Evolutionary conservation across 2,888 invertebrate species (phyloP), one percentile per base, ranked within the genome.

Genomic region (Myopa tessellatipennis): DNA sequence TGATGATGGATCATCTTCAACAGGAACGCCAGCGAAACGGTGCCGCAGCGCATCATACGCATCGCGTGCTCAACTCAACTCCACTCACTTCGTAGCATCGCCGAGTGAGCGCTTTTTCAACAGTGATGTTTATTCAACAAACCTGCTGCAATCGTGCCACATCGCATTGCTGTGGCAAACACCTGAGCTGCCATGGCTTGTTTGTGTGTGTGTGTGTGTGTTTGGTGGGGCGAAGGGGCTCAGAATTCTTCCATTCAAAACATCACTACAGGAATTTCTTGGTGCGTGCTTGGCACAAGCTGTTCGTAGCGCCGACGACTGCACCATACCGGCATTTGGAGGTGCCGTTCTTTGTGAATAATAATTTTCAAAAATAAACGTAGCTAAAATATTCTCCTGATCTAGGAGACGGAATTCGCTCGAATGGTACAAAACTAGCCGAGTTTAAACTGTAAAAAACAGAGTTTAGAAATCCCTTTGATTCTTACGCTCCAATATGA

Each of bases 261-360:
- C 87, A 87, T 85, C 85, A 84, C 83, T 83, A 81, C 82, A 87
- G 26, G 87, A 87, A 87, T 87, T 87, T 84, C 83, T 85, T 87
- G 87, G 87, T 87, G 87, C 87, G 87, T 87, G 87, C 87, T 86
- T 84, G 86, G 87, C 87, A 87, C 87, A 87, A 84, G 87, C 85
- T 86, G 83, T 61, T 45, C 81, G 61, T 40, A n/a, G 36, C 26
- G 10, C 52, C 50, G 69, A 67, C 67, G 67, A 40, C 40, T 34
- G 34, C 14, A 14, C 6, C 34, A 10, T 5, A 36, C 8, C n/a
- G 14, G 8, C 1, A 4, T 10, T 12, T 34, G 38, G 55, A 36
- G 70, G 7, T 70, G 70, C 52, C 52, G 52, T 58, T 58, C 18
- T 12, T 6, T 58, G 16, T 12, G 4, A 58, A 58, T 58, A 12